Evolutionary conservation across 2,888 invertebrate species (phyloP), one percentile per base, ranked within the genome.

Genomic region (Geotrupes spiniger): DNA sequence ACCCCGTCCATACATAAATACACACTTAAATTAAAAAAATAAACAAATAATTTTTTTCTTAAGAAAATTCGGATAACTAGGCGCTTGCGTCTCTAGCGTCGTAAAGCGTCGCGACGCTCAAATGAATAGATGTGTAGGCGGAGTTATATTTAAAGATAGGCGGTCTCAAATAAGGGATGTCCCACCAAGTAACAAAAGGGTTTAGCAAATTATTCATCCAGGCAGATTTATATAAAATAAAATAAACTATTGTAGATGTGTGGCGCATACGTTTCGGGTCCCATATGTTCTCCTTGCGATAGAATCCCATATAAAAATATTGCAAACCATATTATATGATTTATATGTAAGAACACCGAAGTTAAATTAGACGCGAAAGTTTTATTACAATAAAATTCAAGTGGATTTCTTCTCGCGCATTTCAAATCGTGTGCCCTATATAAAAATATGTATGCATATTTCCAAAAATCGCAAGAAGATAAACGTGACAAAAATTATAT

Each of bases 191-290:
- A 64, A 69, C 69, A 69, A 71, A 21, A 72, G 69, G 70, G 69
- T 69, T 69, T 68, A 62, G 64, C 66, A 69, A 70, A 68, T 70
- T 72, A 72, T 71, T 72, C 70, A 72, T 71, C 71, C 69, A 65
- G 61, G 60, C 66, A 70, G 70, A 71, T 71, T 70, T 70, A 21
- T 21, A 21, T 21, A 62, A 65, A 65, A 67, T 66, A 63, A 66
- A 68, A 66, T 65, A 61, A 62, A 63, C 62, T 61, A 57, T 57
- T 61, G 48, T 59, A 58, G 61, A 59, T 36, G 56, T 59, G 60
- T 63, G 21, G 21, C 60, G 61, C 62, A 62, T 50, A 60, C 52
- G 54, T 21, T 21, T 50, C 27, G 43, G 60, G 66, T 58, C 64
- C 64, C 69, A 68, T 66, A 66, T 69, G 68, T 59, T 44, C 39